Conservation (phyloP, 2,797 vertebrate species). For the Alfaro cultratus region DNA sequence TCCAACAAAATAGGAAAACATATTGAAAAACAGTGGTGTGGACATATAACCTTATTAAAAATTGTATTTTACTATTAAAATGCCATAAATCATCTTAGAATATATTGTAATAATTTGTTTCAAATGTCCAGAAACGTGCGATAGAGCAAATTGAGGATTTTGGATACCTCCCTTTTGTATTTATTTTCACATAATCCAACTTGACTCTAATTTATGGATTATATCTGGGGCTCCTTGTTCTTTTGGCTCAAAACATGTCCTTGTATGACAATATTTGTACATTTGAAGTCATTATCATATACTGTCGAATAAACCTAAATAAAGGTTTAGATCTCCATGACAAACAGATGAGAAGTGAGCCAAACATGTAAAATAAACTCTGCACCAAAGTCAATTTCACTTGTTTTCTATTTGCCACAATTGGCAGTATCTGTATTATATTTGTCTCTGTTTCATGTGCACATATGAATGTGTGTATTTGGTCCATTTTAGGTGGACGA, state of each 20-base stretch:
- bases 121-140: not conserved
- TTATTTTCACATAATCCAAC: not conserved
- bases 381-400: not conserved
- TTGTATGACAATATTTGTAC: not conserved
- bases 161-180: not conserved
- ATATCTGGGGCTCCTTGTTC: not conserved
- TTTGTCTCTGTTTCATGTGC: constrained; percentile 8
- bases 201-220: constrained; percentile 10
- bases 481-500: constrained; percentile 86
- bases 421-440: constrained; percentile 3
- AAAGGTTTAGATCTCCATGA: not conserved
- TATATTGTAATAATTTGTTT: not conserved
- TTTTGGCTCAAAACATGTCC: not conserved
- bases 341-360: not conserved
- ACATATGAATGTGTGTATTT: constrained; percentile 8
- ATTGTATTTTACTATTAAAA: no score
- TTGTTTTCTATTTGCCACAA: not conserved
- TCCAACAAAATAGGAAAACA: not conserved
- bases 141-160: not conserved
- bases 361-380: constrained; percentile 10
- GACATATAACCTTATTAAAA: not conserved
- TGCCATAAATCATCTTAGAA: not conserved
- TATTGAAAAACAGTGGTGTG: not conserved
- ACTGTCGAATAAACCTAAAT: not conserved
- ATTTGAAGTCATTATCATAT: constrained; percentile 4